Evolutionary conservation across 2,113 vertebrate species (phyloP), one percentile per base, ranked within the genome.

Genomic region (Alosa alosa): DNA sequence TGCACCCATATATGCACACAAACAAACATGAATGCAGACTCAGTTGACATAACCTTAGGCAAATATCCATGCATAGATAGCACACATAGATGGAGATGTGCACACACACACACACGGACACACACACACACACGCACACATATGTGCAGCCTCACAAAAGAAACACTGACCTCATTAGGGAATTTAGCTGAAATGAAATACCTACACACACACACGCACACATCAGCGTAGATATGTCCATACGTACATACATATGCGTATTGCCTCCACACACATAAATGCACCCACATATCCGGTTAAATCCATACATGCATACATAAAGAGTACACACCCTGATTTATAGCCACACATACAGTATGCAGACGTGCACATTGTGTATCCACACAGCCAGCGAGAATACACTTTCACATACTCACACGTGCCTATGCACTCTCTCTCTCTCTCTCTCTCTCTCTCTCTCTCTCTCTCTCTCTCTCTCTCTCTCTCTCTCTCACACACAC

Each of bases 1-100:
- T 78, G 64, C 47, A 78, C 81, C 64, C 81, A 81, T 36, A 18
- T 8, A 49, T 57, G 83, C 47, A 82, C 83, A 10, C 81, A 60
- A n/a, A 41, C 15, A 82, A 20, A 1, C n/a, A 83, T 72, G 72
- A 64, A 86, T 41, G 7, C 44, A 46, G 22, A 49, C 55, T 22
- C 6, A 60, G 4, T 7, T 60, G 10, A 52, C 10, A 3, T 55
- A 6, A 31, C 31, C 31, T 31, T 31, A 18, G 41, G 44, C 72
- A 81, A 39, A 45, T 36, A 84, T 60, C 46, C 18, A 1, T 10
- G n/a, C 17, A 68, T 3, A 6, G 72, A 41, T 20, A 60, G 22
- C 55, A 60, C 55, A 60, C 55, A n/a, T 8, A 60, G 3, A 60
- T n/a, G 8, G 5, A 60, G 3, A 60, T 20, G 22, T 20, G 22